Base-by-base conservation (phyloP, 2,113 vertebrate species). In the Proteles cristata region DNA sequence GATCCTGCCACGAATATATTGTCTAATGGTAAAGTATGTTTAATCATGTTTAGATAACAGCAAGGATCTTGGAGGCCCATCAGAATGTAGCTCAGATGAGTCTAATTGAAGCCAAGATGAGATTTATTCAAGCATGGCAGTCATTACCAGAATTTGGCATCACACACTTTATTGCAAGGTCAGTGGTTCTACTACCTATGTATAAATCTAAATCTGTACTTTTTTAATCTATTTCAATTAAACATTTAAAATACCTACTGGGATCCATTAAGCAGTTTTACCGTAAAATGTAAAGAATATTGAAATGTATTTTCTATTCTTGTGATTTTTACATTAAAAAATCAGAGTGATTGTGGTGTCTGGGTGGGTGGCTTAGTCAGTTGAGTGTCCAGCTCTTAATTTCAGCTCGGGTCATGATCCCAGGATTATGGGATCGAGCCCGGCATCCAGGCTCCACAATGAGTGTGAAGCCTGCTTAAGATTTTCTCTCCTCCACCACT, bases 1-100 rank as follows among this genome's bases (percentile, higher is more conserved):
- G 9, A 63, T 43, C 1, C 76, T 28, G 2, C 21, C 0, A 14
- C 80, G 66, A 35, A 16, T 35, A 68, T 69, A 71, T 43, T 16
- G 7, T 85, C 86, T 98, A 58, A 97, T 45, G 19, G 80, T 6
- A 28, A 94, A 66, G 5, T 88, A 63, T 98, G 73, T 98, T 90
- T 97, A 43, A 31, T 98, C 66, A 0, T 98, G 80, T 81, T 88
- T 98, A 99, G 99, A 99, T 99, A 98, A 99, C 99, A 0, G 99
- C 99, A 2, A 99, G 99, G 96, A 99, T 99, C 97, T 98, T 99
- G 94, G 99, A 99, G 97, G 99, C 99, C 97, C 99, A 99, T 98
- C 99, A 99, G 98, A 99, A 99, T 33, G 99, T 99, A 58, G 99
- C 99, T 61, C 99, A 99, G 98, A 99, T 99, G 99, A 99, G 99